Base-by-base conservation (phyloP, 1,140 invertebrate species). In the Trichoplusia ni region DNA sequence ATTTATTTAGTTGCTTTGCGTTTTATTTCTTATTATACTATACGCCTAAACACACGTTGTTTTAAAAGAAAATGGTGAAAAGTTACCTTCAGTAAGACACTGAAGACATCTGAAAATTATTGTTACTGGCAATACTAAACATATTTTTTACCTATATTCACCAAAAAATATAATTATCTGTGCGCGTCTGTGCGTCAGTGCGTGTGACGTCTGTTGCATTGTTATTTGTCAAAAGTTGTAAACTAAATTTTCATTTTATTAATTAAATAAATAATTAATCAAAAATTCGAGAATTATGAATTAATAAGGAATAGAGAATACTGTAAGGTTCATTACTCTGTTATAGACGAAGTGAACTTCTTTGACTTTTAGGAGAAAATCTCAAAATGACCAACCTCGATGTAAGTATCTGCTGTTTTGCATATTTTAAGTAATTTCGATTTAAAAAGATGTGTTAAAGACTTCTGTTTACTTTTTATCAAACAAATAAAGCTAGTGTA, bases 381-480 rank as follows among this genome's bases (percentile, higher is more conserved):
- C 6, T 1, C 44, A 74, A 58, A 59, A 69, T 75, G 72, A 75
- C 69, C 23, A 67, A 71, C 63, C 49, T 71, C 1, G 63, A 71
- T 65, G 72, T 75, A 64, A 71, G 72, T 74, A 65, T 49, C 11
- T 21, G 9, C 8, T 38, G 19, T 3, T 23, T 11, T 23, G 16
- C 4, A 31, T 21, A 29, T 38, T 37, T 38, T 23, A 25, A n/a
- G 14, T 54, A 38, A 18, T 54, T 38, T 9, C 38, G 47, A 35
- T 27, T 13, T 14, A 59, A 19, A 25, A 8, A 21, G 27, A 1
- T 37, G 2, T 13, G 9, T 38, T 38, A 19, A 18, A 21, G 33
- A 9, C 19, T 21, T 38, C 14, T 13, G 2, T 14, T 38, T 19
- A 23, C 8, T 11, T 8, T 25, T 8, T 54, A 8, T 47, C n/a